Evolutionary conservation across 2,888 invertebrate species (phyloP).

Genomic region (Torymus tubicola): DNA sequence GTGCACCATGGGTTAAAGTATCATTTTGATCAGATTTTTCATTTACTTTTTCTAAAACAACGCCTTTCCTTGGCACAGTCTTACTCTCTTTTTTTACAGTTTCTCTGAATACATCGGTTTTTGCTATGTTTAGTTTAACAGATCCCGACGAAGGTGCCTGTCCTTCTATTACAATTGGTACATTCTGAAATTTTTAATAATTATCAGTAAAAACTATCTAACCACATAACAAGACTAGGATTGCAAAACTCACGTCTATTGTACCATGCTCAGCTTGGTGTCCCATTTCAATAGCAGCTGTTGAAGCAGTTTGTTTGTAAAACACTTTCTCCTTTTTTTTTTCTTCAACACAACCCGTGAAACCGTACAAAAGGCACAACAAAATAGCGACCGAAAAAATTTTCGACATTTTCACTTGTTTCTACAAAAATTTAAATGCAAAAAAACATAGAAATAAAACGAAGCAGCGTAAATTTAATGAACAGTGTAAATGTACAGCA

Average conservation of each 20-base stretch:
- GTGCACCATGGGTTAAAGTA: not conserved
- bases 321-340: slow-evolving; percentile 32
- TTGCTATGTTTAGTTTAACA: slow-evolving; percentile 16
- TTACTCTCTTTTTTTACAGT: slow-evolving; percentile 46
- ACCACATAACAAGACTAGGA: no score
- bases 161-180: slow-evolving; percentile 40
- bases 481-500: slow-evolving; percentile 24
- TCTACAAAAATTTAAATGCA: slow-evolving; percentile 8
- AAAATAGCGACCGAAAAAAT: slow-evolving; percentile 24
- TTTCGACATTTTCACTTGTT: slow-evolving; percentile 39
- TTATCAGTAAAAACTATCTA: not conserved
- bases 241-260: slow-evolving; percentile 41
- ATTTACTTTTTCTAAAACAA: slow-evolving; percentile 18
- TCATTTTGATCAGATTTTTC: slow-evolving; percentile 24
- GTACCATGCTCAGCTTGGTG: not conserved
- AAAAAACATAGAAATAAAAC: slow-evolving; percentile 17
- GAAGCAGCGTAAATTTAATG: slow-evolving; percentile 40
- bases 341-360: not conserved
- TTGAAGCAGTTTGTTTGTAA: slow-evolving; percentile 44
- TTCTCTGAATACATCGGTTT: slow-evolving; percentile 10
- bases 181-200: slow-evolving; percentile 30
- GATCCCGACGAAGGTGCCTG: slow-evolving; percentile 1
- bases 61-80: slow-evolving; percentile 54
- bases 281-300: slow-evolving; percentile 30
- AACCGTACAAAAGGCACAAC: slow-evolving; percentile 12